These are phyloP conservation scores for Oreortyx pictus DNA, from an alignment of 2,797 vertebrate genomes.

Conservation along the genomic window DNA sequence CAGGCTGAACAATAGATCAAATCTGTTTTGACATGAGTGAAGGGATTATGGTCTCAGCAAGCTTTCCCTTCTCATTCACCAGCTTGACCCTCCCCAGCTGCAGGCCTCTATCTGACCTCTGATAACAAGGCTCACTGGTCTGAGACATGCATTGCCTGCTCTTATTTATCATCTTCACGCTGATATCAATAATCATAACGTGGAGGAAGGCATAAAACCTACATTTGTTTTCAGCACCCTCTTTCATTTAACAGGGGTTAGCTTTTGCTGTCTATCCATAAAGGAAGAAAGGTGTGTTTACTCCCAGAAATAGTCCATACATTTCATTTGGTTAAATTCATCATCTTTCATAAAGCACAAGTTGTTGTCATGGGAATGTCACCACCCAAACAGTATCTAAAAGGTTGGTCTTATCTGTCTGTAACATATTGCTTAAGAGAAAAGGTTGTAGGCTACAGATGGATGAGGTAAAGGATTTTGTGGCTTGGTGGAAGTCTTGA, in stretches of 20 bases:
- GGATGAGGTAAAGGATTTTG: not conserved
- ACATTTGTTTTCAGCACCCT: not conserved
- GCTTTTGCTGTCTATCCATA: not conserved
- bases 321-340: not conserved
- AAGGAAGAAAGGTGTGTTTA: not conserved
- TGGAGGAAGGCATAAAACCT: not conserved
- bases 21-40: constrained; percentile 62
- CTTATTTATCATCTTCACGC: not conserved
- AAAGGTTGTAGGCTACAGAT: not conserved
- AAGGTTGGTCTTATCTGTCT: not conserved
- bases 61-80: constrained; percentile 43
- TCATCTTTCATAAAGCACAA: not conserved
- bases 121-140: not conserved
- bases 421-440: not conserved
- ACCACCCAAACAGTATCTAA: not conserved
- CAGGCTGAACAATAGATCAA: constrained; percentile 62
- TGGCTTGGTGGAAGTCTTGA: not conserved
- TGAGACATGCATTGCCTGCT: not conserved
- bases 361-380: not conserved
- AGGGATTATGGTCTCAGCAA: constrained; percentile 55
- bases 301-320: not conserved
- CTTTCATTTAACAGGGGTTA: not conserved
- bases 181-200: not conserved
- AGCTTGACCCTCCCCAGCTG: constrained; percentile 7
- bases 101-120: constrained; percentile 35